Evolutionary conservation across 2,797 vertebrate species (phyloP).

Genomic region (Oryzias dopingdopingensis): DNA sequence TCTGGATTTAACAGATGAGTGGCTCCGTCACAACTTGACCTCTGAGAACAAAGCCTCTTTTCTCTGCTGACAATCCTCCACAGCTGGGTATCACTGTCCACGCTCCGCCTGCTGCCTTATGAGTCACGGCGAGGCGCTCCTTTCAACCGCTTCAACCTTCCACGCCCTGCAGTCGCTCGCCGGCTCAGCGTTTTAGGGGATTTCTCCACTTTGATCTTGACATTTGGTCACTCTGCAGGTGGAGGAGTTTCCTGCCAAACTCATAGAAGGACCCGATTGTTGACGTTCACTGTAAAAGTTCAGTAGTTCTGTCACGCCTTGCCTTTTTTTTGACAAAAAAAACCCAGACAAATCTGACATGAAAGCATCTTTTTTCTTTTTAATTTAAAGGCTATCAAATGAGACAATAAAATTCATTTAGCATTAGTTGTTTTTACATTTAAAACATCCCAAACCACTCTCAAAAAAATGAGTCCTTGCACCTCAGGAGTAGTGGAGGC

Average conservation of each 20-base stretch:
- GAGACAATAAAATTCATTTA: conserved; percentile 77
- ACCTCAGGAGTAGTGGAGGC: conserved; percentile 67
- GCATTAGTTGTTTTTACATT: conserved; percentile 74
- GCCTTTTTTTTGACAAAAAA: conserved; percentile 76
- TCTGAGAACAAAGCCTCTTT: conserved; percentile 61
- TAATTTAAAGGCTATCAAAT: conserved; percentile 64
- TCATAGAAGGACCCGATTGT: conserved; percentile 19
- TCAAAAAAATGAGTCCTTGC: conserved; percentile 60
- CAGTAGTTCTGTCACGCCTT: conserved; percentile 35
- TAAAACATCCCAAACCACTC: conserved; percentile 59
- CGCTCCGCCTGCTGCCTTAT: conserved; percentile 36
- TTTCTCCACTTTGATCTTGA: conserved; percentile 62
- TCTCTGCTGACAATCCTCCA: conserved; percentile 33
- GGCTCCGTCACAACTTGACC: conserved; percentile 44
- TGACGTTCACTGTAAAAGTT: conserved; percentile 26
- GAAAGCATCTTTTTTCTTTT: conserved; percentile 63
- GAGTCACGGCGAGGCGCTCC: conserved; percentile 51
- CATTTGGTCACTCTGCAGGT: conserved; percentile 49
- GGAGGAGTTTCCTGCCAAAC: conserved; percentile 42
- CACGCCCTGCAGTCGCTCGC: neutral
- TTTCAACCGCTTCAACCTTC: conserved; percentile 53
- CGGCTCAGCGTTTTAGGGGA: conserved; percentile 21
- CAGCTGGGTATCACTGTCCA: conserved; percentile 54
- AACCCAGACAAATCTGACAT: conserved; percentile 70
- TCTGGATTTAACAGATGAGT: conserved; percentile 25